Base-by-base conservation (phyloP, 2,888 invertebrate genomes). In the Hydriomena furcata region DNA sequence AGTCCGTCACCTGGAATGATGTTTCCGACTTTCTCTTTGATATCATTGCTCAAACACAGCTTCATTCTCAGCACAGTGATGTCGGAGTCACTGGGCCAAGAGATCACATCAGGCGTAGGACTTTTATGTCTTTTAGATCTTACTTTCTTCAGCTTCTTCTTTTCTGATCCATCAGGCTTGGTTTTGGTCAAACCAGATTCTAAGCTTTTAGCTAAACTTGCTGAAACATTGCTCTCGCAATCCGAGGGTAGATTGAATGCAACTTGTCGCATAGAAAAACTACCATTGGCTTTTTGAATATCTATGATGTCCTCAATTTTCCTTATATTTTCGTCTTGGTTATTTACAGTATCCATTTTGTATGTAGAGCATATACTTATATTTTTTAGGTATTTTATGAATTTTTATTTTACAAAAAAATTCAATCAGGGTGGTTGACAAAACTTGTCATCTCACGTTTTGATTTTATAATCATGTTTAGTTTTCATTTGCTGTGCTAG, bases 71-170 rank as follows among this genome's bases (percentile, higher is more conserved):
- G 79, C 2, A 93, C 89, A 0, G 93, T 92, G 44, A 93, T 88
- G 66, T 92, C 92, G 0, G 92, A 92, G 71, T 92, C 92, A 38
- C 92, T 92, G 0, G 91, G 91, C 84, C 92, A 92, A 7, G 92
- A 84, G 41, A 82, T 60, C 5, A 77, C 75, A 43, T 89, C 87
- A 1, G 79, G 68, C 5, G 76, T 38, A 27, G 73, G 76, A 54
- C 69, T 76, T 50, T 73, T 79, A 11, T 63, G 68, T 2, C 75
- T 73, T 55, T 76, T 79, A 1, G 61, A 59, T 8, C 71, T 68
- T 11, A 63, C 44, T 55, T 78, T 82, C 50, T 79, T 84, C 24
- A 69, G 61, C 48, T 67, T 71, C 31, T 78, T 83, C 47, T 80
- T 81, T 36, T 58, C 68, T 11, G 58, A 57, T 20, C 42, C 52